Evolutionary conservation across 2,797 vertebrate species (phyloP), one percentile per base, ranked within the genome.

Genomic region (Lemur catta): DNA sequence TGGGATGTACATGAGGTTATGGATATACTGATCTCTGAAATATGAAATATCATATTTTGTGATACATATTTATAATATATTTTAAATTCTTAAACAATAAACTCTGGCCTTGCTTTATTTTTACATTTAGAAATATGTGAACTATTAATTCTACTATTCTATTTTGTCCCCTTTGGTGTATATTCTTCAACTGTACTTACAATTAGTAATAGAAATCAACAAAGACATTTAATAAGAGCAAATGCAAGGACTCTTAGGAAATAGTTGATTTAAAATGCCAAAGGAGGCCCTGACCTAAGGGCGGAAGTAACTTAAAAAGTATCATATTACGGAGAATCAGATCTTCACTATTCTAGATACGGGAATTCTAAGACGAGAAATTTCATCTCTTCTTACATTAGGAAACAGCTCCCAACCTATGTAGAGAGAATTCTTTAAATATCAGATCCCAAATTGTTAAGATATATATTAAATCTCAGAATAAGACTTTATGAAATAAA

Each of bases 401-500:
- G 35, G 17, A 61, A 24, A 43, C 8, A 89, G 63, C 38, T 89
- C 20, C 43, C 6, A 90, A 2, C 2, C n/a, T 18, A 78, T 0
- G 2, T 15, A 35, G 24, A 88, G 18, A 92, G 6, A 96, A 92
- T 75, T 41, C 50, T 90, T 94, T 4, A 90, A 74, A 94, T 80
- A 61, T 35, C 35, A 67, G 52, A 65, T 13, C 28, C 65, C 33
- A 89, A 93, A 78, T 78, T 80, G 72, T 72, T 86, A 93, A 86
- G 46, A 67, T 63, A 92, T 89, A 67, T 79, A 89, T 67, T 74
- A 82, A 79, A 10, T 79, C 43, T 95, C 63, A 95, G 78, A 96
- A n/a, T 4, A 82, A 94, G 57, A 41, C 14, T 74, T 90, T 65
- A 92, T 24, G 20, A 82, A 57, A 94, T 71, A 91, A 89, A 96